A percentile compares a stretch with the other conserved stretches of the same genome.
These are phyloP conservation scores for Agrotis exclamationis DNA, from an alignment of 2,888 invertebrate genomes.

Conservation along the genomic window DNA sequence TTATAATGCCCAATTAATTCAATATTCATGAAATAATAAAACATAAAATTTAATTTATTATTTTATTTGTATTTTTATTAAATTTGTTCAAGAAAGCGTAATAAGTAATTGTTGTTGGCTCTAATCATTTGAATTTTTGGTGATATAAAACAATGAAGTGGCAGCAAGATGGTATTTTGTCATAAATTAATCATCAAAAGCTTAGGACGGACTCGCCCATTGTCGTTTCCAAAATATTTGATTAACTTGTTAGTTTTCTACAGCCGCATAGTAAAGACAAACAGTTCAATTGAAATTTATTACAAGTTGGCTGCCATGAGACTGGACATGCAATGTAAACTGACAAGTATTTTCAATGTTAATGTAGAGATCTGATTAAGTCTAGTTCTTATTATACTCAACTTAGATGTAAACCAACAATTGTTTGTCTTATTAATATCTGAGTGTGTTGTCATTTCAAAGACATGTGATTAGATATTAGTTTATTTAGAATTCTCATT, in stretches of 20 bases:
- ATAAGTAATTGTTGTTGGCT: not conserved
- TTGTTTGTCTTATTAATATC: constrained; percentile 11
- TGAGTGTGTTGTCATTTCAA: constrained; percentile 22
- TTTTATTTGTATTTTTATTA: not conserved
- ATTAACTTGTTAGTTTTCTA: constrained; percentile 31
- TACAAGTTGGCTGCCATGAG: not conserved
- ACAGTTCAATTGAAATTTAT: not conserved
- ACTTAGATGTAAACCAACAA: constrained; percentile 8
- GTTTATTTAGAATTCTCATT: constrained; percentile 37
- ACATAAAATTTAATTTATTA: not conserved
- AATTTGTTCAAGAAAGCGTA: not conserved
- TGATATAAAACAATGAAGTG: not conserved
- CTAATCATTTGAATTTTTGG: not conserved
- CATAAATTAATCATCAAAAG: constrained; percentile 15
- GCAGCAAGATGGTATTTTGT: not conserved
- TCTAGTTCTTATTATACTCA: constrained; percentile 26
- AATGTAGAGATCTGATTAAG: constrained; percentile 39
- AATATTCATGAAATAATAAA: not conserved
- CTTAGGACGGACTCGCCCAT: constrained; percentile 12
- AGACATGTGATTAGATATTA: constrained; percentile 29
- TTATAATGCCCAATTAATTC: too few species aligned
- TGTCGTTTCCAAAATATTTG: constrained; percentile 16
- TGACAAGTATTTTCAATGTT: constrained; percentile 11
- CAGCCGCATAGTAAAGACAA: not conserved
- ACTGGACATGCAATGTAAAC: constrained; percentile 3